phyloP scores from a whole-genome alignment of 1,140 invertebrate species.

The Formica selysi region DNA sequence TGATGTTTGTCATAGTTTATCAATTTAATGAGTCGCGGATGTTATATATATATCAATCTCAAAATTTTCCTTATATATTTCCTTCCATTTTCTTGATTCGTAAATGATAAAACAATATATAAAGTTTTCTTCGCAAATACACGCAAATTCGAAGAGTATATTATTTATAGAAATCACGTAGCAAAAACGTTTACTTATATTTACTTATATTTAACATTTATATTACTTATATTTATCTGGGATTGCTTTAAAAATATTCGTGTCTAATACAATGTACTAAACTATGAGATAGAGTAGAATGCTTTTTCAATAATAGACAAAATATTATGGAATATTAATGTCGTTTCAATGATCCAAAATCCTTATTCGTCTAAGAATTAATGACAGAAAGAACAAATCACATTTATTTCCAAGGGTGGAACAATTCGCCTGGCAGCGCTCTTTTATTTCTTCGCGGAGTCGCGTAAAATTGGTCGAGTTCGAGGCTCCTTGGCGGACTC shows the following conservation, averaged over 20 bases:
- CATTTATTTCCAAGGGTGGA: background rate
- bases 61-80: background rate
- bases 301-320: background rate
- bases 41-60: background rate
- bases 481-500: conserved; percentile 29
- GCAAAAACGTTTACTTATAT: background rate
- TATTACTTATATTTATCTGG: background rate
- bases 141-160: no score
- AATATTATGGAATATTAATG: background rate
- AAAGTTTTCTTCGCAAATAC: background rate
- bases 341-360: background rate
- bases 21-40: background rate
- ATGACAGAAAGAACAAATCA: background rate
- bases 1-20: background rate
- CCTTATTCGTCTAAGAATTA: background rate
- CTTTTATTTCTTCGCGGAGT: conserved; percentile 22
- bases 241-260: background rate
- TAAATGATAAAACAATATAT: background rate
- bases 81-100: background rate
- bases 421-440: background rate
- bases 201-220: no score
- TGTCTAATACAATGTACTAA: background rate
- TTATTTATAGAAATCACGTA: background rate
- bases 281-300: background rate
- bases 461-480: conserved; percentile 44